Conservation (phyloP, 2,113 vertebrate species). For the Pteropus alecto region DNA sequence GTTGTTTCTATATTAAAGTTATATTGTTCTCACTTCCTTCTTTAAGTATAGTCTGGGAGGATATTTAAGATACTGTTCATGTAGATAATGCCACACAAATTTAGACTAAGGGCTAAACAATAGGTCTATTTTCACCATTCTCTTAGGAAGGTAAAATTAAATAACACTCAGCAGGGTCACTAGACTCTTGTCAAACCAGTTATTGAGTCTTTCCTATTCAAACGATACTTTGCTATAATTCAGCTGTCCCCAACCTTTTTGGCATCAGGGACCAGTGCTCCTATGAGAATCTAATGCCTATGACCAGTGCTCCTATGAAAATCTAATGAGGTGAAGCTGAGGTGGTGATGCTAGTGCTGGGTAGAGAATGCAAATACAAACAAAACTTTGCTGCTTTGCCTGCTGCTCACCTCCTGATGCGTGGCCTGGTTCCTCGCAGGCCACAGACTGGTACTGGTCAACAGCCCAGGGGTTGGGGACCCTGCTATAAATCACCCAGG, state of each 20-base stretch:
- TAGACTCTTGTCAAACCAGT: conserved; percentile 19
- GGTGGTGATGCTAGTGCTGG: no score
- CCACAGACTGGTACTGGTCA: no score
- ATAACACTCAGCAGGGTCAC: conserved; percentile 38
- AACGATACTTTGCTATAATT: conserved; percentile 42
- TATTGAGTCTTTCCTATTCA: background rate
- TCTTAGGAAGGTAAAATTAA: conserved; percentile 48
- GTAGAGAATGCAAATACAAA: no score
- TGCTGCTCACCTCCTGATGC: no score
- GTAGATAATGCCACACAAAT: background rate
- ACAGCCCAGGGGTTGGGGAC: no score
- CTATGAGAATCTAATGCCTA: no score
- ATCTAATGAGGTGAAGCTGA: no score
- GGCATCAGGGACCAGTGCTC: no score
- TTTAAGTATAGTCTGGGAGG: background rate
- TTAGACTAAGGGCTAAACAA: conserved; percentile 44
- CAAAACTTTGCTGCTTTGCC: no score
- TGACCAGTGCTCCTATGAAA: no score
- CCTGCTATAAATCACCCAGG: background rate
- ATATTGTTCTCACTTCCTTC: background rate
- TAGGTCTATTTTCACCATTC: conserved; percentile 45
- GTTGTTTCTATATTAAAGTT: conserved; percentile 5
- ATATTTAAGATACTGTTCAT: background rate
- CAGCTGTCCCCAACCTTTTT: no score
- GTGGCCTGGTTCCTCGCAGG: no score